Base-by-base conservation (phyloP, 2,113 vertebrate species). In the Ahaetulla prasina region DNA sequence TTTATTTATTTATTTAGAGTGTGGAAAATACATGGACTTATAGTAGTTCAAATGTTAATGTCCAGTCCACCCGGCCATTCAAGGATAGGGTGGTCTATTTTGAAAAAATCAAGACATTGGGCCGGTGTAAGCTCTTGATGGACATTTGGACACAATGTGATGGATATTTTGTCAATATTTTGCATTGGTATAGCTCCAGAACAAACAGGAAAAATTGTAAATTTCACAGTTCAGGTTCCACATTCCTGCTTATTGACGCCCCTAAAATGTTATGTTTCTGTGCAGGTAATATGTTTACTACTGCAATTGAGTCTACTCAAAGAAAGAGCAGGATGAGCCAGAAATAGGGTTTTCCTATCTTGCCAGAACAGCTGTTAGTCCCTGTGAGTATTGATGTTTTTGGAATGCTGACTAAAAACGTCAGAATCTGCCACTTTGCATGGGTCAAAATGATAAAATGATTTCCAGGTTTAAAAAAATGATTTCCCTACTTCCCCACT, bases 251-350 rank as follows among this genome's bases (percentile, higher is more conserved):
- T 35, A 11, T 35, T 91, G 35, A 7, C 43, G 68, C 35, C 63
- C n/a, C 43, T 53, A 43, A 88, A 39, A 23, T 52, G 0, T 16
- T 1, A 4, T 74, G 85, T 5, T 18, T 80, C 87, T 90, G 7
- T n/a, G 91, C 92, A 68, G 90, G 93, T 89, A 85, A 50, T 89
- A n/a, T 45, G 57, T 68, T 74, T 80, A 50, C n/a, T 53, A 54
- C 12, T 84, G 50, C 12, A 18, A 4, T 54, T 53, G n/a, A 35
- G 89, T 84, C 63, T 57, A 39, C n/a, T 49, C 55, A 54, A 25
- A 87, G 85, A 92, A 23, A 16, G 86, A 49, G 3, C 30, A 9
- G 86, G 74, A 93, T 84, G 68, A 91, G 74, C 30, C 23, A 60
- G 89, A 11, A 49, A 23, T 25, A 27, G n/a, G 11, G 53, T 90